Base-by-base conservation (phyloP, 2,797 vertebrate genomes). In the Thripadectes ignobilis region DNA sequence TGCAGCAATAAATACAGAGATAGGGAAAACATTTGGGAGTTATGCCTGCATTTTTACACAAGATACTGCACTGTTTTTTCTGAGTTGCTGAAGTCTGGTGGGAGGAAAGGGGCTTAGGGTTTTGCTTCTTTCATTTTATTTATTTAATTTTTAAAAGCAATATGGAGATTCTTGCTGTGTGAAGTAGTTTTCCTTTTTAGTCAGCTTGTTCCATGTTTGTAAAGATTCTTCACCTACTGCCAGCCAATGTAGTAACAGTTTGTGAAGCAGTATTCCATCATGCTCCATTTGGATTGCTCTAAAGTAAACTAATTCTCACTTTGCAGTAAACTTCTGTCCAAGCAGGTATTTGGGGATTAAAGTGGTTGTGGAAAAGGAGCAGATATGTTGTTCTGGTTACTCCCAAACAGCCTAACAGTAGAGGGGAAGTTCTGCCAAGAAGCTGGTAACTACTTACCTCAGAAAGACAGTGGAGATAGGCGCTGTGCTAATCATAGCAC, bases 1-100 rank as follows among this genome's bases (percentile, higher is more conserved):
- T 66, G 55, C 73, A 85, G 75, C 49, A 85, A 88, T 48, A 76
- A 89, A 94, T 92, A 27, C 68, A 49, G 80, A 78, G 51, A 62
- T 34, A 59, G 52, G n/a, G 46, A 74, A 76, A 85, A 66, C 39
- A 52, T 38, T 68, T 39, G 62, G 74, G 72, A 65, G 9, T 38
- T 73, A 65, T 1, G 2, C 22, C n/a, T 68, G 61, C 6, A 0
- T 65, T 83, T 77, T 82, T 52, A 69, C 58, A 74, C 38, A 71
- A 6, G 10, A 32, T 30, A 61, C 10, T 54, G 24, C 65, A 43
- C 57, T 58, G 43, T 30, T 90, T 73, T 84, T 67, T 59, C 71
- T n/a, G 62, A 92, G 41, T 49, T 0, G 3, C 19, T 17, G 27
- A 18, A 19, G 51, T 9, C 69, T 57, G 23, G 7, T 21, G 36